phyloP scores from a whole-genome alignment of 2,797 vertebrate species.

The Mastacembelus armatus region DNA sequence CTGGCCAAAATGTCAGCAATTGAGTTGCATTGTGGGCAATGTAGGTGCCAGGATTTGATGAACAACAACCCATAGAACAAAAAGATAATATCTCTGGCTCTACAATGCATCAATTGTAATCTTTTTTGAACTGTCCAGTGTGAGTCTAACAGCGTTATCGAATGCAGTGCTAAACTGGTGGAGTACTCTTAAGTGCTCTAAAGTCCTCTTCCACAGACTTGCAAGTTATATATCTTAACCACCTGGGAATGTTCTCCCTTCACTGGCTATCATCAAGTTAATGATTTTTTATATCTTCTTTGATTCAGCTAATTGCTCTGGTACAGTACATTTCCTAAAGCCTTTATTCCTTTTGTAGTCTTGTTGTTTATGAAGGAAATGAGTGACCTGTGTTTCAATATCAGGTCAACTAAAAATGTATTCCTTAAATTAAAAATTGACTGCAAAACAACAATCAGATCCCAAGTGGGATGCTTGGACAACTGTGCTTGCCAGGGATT shows the following conservation, averaged over 20 bases:
- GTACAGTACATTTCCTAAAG: constrained; percentile 30
- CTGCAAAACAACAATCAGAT: constrained; percentile 11
- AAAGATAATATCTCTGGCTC: not conserved
- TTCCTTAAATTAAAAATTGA: constrained; percentile 36
- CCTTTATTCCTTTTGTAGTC: constrained; percentile 20
- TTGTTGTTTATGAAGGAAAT: constrained; percentile 16
- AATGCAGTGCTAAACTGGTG: constrained; percentile 16
- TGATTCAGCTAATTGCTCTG: constrained; percentile 51
- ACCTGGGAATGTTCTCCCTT: constrained; percentile 28
- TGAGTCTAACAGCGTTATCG: not conserved
- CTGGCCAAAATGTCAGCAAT: accelerated
- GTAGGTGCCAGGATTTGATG: not conserved
- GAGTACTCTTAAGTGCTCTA: constrained; percentile 12
- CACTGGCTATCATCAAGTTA: constrained; percentile 33
- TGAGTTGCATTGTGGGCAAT: not conserved
- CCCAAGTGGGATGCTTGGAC: not conserved
- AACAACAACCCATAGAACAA: not conserved
- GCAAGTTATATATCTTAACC: constrained; percentile 34
- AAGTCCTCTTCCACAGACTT: constrained; percentile 31
- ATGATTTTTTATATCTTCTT: constrained; percentile 54
- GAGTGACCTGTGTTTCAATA: constrained; percentile 10
- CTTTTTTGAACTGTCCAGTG: not conserved
- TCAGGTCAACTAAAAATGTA: not conserved
- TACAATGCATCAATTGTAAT: not conserved
- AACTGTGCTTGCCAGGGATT: constrained; percentile 5